phyloP scores from a whole-genome alignment of 2,797 vertebrate species.

The Acanthiza pusilla region DNA sequence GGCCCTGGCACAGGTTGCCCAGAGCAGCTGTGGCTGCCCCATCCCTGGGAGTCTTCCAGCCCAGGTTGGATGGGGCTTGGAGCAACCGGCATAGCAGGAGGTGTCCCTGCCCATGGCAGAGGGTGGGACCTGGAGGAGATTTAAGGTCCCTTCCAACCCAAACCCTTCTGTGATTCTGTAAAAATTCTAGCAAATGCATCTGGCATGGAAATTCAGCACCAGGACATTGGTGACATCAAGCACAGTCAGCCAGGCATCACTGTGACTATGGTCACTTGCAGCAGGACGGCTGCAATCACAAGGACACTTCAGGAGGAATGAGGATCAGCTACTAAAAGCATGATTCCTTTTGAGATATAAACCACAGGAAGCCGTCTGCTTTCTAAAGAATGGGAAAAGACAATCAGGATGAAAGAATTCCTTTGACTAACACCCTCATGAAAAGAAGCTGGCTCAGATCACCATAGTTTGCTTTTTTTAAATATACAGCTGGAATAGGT shows the following conservation, averaged over 20 bases:
- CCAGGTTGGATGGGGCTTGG: neutral
- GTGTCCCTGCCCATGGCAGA: neutral
- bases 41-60: fast-evolving
- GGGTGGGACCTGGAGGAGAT: fast-evolving
- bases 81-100: fast-evolving
- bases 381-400: neutral
- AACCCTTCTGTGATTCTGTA: neutral
- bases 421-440: neutral
- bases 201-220: neutral
- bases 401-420: neutral
- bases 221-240: neutral
- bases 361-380: neutral
- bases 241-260: neutral
- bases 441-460: neutral
- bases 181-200: neutral
- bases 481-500: neutral
- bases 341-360: neutral
- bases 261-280: neutral
- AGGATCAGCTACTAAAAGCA: neutral
- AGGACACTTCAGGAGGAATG: neutral
- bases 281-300: neutral
- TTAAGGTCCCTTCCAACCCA: neutral
- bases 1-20: neutral
- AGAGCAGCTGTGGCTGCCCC: neutral
- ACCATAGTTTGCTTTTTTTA: neutral